These are phyloP conservation scores for Borostomias antarcticus DNA, from an alignment of 2,797 vertebrate species.

Conservation along the genomic window DNA sequence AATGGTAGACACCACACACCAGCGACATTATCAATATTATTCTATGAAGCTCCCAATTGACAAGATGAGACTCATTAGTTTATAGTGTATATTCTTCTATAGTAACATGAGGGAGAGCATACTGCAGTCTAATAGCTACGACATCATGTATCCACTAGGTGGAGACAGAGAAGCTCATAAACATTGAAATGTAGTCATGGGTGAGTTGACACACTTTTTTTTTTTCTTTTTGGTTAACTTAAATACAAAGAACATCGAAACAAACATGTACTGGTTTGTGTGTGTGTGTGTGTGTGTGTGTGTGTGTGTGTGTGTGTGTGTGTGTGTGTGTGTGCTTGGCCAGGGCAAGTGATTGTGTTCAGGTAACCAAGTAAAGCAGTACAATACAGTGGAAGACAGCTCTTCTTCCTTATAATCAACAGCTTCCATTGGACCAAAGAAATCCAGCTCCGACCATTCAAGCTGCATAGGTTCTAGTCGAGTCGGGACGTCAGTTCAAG, in stretches of 20 bases:
- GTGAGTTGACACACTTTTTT: background rate
- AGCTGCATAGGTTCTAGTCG: slow-evolving; percentile 36
- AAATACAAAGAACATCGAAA: slow-evolving; percentile 2
- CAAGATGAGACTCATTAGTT: background rate
- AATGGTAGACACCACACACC: background rate
- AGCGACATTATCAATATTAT: background rate
- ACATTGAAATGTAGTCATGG: slow-evolving; percentile 8
- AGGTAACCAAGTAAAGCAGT: slow-evolving; percentile 39
- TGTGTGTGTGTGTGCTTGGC: slow-evolving; percentile 15
- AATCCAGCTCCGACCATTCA: slow-evolving; percentile 33
- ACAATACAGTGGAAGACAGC: slow-evolving; percentile 22
- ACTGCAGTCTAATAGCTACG: background rate
- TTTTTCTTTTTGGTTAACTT: background rate
- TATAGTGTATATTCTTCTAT: background rate
- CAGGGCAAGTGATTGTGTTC: slow-evolving; percentile 43
- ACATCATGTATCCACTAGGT: background rate
- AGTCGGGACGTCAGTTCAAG: slow-evolving; percentile 27
- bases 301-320: slow-evolving; percentile 3
- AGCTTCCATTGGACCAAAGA: slow-evolving; percentile 30
- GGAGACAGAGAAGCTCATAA: slow-evolving; percentile 9
- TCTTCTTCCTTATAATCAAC: slow-evolving; percentile 30
- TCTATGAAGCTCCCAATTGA: background rate
- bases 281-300: background rate
- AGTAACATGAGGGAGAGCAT: background rate
- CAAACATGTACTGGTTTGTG: background rate